These are phyloP conservation scores for Cataglyphis albicans DNA, from an alignment of 2,888 invertebrate species.

Conservation along the genomic window DNA sequence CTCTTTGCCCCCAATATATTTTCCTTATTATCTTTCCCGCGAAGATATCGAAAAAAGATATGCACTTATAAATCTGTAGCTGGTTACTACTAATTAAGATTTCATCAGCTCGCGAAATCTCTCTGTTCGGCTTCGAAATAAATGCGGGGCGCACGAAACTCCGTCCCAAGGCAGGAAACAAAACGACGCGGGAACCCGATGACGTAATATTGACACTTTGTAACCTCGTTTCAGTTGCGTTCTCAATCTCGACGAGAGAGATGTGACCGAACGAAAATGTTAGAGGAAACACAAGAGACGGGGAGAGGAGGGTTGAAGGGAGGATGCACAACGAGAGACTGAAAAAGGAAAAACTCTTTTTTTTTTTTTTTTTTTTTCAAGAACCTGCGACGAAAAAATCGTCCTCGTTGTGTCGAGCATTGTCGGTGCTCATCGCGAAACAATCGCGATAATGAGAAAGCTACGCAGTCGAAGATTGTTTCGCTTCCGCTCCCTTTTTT, in stretches of 20 bases:
- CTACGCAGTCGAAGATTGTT: constrained; percentile 80
- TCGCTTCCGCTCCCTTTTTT: constrained; percentile 43
- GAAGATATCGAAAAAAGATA: not conserved
- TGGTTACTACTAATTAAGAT: not conserved
- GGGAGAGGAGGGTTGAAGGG: not conserved
- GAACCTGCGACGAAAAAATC: constrained; percentile 75
- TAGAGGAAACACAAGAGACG: not conserved
- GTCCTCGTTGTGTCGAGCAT: constrained; percentile 79
- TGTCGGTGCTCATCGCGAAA: constrained; percentile 81
- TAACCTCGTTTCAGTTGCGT: constrained; percentile 68
- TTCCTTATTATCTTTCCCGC: not conserved
- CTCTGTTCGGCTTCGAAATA: not conserved
- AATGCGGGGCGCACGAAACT: constrained; percentile 21
- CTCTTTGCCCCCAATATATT: not conserved
- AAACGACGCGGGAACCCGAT: constrained; percentile 65
- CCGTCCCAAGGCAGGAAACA: constrained; percentile 51
- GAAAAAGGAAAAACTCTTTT: constrained; percentile 25
- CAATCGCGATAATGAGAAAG: constrained; percentile 85
- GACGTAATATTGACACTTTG: constrained; percentile 73
- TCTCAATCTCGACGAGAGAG: constrained; percentile 61
- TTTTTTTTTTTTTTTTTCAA: constrained; percentile 7
- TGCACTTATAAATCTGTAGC: not conserved
- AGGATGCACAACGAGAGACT: not conserved
- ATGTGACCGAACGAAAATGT: constrained; percentile 43
- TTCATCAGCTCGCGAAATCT: constrained; percentile 15